Conservation (phyloP, 2,113 vertebrate species). For the Tyrannus savana region DNA sequence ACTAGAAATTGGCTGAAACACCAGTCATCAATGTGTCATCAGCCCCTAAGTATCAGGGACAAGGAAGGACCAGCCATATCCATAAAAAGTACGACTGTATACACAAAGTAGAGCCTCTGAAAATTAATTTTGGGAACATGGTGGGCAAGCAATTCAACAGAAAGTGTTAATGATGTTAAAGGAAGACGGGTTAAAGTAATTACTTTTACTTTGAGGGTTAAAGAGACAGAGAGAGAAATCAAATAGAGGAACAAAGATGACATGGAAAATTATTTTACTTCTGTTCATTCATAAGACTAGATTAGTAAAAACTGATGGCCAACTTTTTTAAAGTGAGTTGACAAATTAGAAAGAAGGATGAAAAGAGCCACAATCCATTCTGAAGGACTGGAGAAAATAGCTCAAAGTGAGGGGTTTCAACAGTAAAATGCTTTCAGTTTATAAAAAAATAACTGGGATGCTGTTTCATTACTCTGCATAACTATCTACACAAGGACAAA, state of each 20-base stretch:
- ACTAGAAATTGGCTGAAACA: not conserved
- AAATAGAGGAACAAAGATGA: not conserved
- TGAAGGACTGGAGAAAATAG: not conserved
- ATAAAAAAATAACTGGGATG: not conserved
- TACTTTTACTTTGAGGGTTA: not conserved
- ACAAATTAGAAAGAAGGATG: not conserved
- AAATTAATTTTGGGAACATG: not conserved
- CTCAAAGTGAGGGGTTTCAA: not conserved
- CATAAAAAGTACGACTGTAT: not conserved
- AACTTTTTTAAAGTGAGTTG: fast-evolving
- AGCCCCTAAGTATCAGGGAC: not conserved
- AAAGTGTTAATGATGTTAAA: not conserved
- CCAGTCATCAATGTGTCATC: not conserved
- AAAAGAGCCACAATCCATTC: not conserved
- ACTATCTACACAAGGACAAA: not conserved
- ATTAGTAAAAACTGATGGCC: not conserved
- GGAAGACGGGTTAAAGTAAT: not conserved
- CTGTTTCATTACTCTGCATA: not conserved
- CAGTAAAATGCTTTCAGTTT: not conserved
- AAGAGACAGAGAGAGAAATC: not conserved
- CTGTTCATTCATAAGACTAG: not conserved
- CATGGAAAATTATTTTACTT: not conserved
- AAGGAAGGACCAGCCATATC: not conserved
- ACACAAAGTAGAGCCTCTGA: not conserved
- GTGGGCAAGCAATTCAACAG: not conserved